phyloP scores from a whole-genome alignment of 2,113 vertebrate species.

The Regulus satrapa region DNA sequence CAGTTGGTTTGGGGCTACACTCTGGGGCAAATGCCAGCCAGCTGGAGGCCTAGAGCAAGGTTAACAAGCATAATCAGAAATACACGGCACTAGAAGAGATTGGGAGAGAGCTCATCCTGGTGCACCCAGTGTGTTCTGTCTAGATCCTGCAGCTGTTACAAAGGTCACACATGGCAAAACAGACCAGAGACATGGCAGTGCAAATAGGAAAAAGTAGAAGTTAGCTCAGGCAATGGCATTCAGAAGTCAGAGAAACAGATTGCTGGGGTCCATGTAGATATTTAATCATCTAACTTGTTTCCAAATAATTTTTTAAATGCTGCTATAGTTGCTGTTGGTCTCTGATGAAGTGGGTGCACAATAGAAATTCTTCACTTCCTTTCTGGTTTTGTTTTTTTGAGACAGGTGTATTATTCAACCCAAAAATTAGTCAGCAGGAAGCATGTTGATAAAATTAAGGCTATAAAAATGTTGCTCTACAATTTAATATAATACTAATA shows the following conservation, averaged over 20 bases:
- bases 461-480: not conserved
- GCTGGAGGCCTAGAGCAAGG: not conserved
- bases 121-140: not conserved
- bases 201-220: not conserved
- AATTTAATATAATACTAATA: not conserved
- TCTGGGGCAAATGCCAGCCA: not conserved
- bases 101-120: not conserved
- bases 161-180: not conserved
- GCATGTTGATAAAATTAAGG: not conserved
- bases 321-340: not conserved
- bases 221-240: not conserved
- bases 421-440: not conserved
- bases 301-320: not conserved
- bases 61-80: not conserved
- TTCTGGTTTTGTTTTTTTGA: not conserved
- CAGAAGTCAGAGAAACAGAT: not conserved
- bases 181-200: not conserved
- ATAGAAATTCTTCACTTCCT: not conserved
- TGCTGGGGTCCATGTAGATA: accelerated
- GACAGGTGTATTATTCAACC: not conserved
- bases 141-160: not conserved
- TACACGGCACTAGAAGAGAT: accelerated
- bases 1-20: not conserved
- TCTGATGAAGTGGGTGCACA: not conserved
- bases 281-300: not conserved